A percentile compares a stretch with the other conserved stretches of the same genome.
Evolutionary conservation across 1,140 invertebrate species (phyloP).

Genomic region (Anoplolepis gracilipes): DNA sequence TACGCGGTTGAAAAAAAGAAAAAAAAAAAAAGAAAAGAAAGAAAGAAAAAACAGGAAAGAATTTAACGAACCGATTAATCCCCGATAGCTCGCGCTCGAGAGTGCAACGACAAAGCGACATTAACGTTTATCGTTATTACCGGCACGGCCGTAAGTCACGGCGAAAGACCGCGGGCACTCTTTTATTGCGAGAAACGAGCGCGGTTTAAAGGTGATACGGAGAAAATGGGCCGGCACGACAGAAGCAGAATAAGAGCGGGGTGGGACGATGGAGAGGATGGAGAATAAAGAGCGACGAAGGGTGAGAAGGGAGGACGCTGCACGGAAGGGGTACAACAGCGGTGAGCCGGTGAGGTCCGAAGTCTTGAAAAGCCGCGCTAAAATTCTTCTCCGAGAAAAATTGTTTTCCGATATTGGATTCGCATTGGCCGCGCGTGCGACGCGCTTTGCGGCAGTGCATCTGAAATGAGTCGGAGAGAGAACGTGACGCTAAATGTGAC

Average conservation of each 20-base stretch:
- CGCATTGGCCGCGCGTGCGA: constrained; percentile 77
- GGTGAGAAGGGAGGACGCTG: neutral
- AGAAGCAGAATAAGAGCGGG: constrained; percentile 64
- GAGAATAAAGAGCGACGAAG: constrained; percentile 16
- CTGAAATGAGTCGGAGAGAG: constrained; percentile 76
- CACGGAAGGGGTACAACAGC: constrained; percentile 27
- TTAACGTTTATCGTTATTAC: constrained; percentile 76
- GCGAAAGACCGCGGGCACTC: constrained; percentile 69
- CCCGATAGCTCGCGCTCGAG: constrained; percentile 38
- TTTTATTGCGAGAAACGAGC: constrained; percentile 73
- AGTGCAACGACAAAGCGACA: constrained; percentile 66
- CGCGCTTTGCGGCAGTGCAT: constrained; percentile 77
- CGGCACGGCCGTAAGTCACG: constrained; percentile 67
- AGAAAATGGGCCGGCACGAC: constrained; percentile 71
- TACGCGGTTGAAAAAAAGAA: constrained; percentile 2
- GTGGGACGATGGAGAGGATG: constrained; percentile 8
- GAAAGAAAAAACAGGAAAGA: constrained; percentile 24
- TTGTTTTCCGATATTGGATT: constrained; percentile 85
- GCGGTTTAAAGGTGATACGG: constrained; percentile 73
- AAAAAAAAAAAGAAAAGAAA: too few relatives aligned
- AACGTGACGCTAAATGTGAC: constrained; percentile 37
- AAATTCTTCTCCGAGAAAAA: constrained; percentile 82
- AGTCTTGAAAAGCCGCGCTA: constrained; percentile 76
- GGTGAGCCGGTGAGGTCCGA: constrained; percentile 73
- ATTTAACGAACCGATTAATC: constrained; percentile 74